Evolutionary conservation across 2,113 vertebrate species (phyloP).

Genomic region (Gopherus flavomarginatus): DNA sequence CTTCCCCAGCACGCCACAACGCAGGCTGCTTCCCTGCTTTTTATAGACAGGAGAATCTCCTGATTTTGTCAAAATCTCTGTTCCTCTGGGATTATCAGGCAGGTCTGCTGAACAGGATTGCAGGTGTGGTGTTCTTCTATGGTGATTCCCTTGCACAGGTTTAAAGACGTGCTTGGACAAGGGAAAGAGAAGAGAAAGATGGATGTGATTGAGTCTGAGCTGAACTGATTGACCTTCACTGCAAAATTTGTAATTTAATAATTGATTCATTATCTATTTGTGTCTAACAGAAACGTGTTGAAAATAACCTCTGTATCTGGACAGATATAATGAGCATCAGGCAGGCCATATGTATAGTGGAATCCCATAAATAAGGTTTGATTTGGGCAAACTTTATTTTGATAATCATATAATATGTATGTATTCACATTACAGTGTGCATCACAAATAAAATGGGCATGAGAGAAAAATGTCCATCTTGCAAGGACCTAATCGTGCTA

Average conservation of each 20-base stretch:
- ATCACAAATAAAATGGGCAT: neutral
- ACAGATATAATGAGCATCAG: neutral
- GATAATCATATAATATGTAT: neutral
- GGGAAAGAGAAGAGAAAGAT: neutral
- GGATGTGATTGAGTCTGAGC: neutral
- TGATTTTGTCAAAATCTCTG: neutral
- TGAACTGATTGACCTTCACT: fast-evolving
- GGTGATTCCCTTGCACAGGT: neutral
- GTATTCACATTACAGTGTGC: neutral
- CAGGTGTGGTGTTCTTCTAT: fast-evolving
- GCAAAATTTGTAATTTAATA: neutral
- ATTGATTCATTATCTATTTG: neutral
- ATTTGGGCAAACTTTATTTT: neutral
- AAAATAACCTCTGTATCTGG: neutral
- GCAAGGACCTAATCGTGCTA: neutral
- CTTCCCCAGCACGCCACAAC: conserved; percentile 16
- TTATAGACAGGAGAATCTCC: neutral
- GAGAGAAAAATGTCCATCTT: neutral
- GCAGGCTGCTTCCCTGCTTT: neutral
- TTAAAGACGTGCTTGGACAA: neutral
- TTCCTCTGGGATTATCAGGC: neutral
- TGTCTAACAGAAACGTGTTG: neutral
- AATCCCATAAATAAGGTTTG: neutral
- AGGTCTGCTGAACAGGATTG: neutral
- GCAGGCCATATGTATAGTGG: fast-evolving